Evolutionary conservation across 2,113 vertebrate genomes (phyloP).

Genomic region (Notarius quadriscutis): DNA sequence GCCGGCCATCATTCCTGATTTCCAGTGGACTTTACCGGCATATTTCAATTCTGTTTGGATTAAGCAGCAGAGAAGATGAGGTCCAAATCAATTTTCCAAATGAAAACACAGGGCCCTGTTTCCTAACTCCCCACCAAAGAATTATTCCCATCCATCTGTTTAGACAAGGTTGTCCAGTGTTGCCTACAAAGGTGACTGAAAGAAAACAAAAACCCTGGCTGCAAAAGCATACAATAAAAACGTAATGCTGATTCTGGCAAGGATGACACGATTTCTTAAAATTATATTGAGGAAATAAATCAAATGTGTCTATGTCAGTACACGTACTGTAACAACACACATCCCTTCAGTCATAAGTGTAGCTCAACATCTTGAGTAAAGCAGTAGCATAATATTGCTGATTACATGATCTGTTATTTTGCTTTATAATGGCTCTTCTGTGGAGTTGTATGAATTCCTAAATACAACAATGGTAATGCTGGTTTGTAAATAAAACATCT

Average conservation of each 20-base stretch:
- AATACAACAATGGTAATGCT: not conserved
- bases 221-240: conserved; percentile 11
- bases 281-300: not conserved
- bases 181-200: conserved; percentile 34
- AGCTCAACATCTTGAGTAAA: not conserved
- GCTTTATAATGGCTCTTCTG: not conserved
- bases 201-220: not conserved
- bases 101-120: conserved; percentile 51
- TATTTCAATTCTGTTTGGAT: conserved; percentile 56
- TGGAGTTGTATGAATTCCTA: not conserved
- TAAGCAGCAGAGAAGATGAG: conserved; percentile 55
- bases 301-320: not conserved
- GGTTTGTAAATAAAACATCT: not conserved
- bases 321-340: not conserved
- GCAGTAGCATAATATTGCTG: not conserved
- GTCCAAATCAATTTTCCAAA: conserved; percentile 56
- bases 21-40: conserved; percentile 46
- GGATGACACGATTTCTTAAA: not conserved
- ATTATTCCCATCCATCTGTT: conserved; percentile 47
- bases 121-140: conserved; percentile 36
- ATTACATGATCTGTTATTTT: not conserved
- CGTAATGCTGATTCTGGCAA: not conserved
- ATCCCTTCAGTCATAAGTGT: not conserved
- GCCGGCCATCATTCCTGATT: conserved; percentile 57
- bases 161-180: conserved; percentile 32